phyloP scores from a whole-genome alignment of 2,113 vertebrate genomes.

The Pogona vitticeps region DNA sequence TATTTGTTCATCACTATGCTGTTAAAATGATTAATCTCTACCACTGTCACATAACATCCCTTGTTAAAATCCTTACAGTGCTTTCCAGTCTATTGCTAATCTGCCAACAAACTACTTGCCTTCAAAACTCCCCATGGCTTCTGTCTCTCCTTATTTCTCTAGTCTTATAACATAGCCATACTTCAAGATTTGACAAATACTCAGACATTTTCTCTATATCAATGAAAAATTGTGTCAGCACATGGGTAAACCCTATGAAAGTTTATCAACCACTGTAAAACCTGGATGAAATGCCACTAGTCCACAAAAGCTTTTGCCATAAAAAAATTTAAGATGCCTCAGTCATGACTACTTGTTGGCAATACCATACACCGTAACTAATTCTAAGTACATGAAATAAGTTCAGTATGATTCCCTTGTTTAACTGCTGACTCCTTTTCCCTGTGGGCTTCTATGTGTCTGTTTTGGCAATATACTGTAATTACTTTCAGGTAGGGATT shows the following conservation, averaged over 20 bases:
- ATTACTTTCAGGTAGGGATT: not conserved
- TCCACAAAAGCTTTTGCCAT: not conserved
- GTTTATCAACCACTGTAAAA: not conserved
- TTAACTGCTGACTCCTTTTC: not conserved
- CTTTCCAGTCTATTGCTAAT: not conserved
- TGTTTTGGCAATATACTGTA: not conserved
- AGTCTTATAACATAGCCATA: no score
- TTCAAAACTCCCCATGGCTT: not conserved
- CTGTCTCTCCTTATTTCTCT: not conserved
- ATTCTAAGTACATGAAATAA: not conserved
- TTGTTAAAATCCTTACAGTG: not conserved
- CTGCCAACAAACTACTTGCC: not conserved
- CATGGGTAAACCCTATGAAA: no score
- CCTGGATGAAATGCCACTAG: not conserved
- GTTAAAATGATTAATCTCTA: not conserved
- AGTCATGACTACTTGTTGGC: not conserved
- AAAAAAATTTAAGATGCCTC: no score
- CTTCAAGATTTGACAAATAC: no score
- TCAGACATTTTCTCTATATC: no score
- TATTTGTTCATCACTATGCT: not conserved
- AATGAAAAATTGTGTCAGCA: no score
- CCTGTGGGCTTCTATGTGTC: not conserved
- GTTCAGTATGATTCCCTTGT: no score
- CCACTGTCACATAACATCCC: not conserved
- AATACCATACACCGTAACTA: not conserved